Base-by-base conservation (phyloP, 2,797 vertebrate genomes). In the Gobio occitaniae region DNA sequence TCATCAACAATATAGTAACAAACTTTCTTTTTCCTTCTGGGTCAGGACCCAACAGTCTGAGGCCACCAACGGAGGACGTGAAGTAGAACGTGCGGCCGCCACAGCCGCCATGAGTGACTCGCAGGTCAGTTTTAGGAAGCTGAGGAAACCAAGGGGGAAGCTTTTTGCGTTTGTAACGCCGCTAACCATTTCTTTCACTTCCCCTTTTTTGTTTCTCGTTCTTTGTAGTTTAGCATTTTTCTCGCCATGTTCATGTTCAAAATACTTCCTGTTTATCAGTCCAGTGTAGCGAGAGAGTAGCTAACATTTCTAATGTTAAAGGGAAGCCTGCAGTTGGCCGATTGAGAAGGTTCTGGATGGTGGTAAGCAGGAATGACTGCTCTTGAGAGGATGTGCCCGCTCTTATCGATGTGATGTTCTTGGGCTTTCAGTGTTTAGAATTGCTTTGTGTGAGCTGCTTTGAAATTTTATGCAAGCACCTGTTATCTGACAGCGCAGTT, bases 61-160 rank as follows among this genome's bases (percentile, higher is more conserved):
- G 12, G 63, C n/a, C 17, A 32, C 63, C 7, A 84, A 56, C 48
- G 29, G 69, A 76, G 54, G 69, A 81, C 32, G 69, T 54, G 88
- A 77, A 41, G 83, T 63, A 84, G 69, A 83, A 11, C 54, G 47
- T 66, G 9, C 4, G 80, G 36, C 47, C 12, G 1, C 47, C 61
- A 16, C n/a, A n/a, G 10, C 47, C 3, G 25, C 63, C 36, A 82
- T 84, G 84, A 89, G 77, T 85, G 71, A 80, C 77, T 69, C 17
- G 4, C 88, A 88, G 89, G 89, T 89, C 86, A 86, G 89, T 85
- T 78, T 66, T 25, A 74, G 66, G 80, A 86, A 77, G 66, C 48
- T 32, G 29, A 65, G 2, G 80, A 36, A 65, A 50, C 41, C 32
- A 38, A 69, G 3, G 52, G 61, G 63, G 54, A 36, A 61, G 19